Conservation (phyloP, 2,797 vertebrate genomes). For the Taeniopygia guttata region DNA sequence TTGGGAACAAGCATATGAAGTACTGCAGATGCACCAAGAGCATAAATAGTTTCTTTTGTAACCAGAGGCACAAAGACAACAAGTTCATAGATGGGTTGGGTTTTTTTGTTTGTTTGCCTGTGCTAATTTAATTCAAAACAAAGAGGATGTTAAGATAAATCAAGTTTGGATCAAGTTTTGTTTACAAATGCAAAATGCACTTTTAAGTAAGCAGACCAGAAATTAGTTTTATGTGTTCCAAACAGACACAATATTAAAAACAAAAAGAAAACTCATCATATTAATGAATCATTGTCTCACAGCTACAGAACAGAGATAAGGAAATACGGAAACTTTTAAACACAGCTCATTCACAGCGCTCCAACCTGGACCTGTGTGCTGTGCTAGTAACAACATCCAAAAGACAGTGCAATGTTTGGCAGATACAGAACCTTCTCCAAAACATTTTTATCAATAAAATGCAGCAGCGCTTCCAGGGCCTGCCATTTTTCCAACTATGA, state of each 20-base stretch:
- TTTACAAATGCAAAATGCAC: background rate
- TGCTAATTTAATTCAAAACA: background rate
- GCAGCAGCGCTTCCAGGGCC: background rate
- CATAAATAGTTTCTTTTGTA: background rate
- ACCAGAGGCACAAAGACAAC: background rate
- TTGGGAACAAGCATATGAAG: background rate
- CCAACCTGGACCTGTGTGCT: background rate
- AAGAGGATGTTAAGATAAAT: background rate
- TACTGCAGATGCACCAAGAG: background rate
- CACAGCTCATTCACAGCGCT: background rate
- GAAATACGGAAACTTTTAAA: background rate
- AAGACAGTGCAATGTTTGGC: background rate
- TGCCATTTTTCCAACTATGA: background rate
- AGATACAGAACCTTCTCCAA: background rate
- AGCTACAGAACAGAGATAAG: background rate
- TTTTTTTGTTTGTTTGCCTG: background rate
- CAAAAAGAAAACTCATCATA: background rate
- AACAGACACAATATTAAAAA: background rate
- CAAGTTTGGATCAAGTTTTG: background rate
- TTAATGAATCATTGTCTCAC: background rate
- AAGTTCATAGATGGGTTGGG: background rate
- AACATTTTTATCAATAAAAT: slow-evolving; percentile 17
- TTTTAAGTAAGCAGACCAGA: background rate
- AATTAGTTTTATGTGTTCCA: background rate
- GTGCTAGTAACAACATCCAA: background rate